These are phyloP conservation scores for Caenorhabditis angaria DNA, from an alignment of 2,888 invertebrate species.

Conservation along the genomic window DNA sequence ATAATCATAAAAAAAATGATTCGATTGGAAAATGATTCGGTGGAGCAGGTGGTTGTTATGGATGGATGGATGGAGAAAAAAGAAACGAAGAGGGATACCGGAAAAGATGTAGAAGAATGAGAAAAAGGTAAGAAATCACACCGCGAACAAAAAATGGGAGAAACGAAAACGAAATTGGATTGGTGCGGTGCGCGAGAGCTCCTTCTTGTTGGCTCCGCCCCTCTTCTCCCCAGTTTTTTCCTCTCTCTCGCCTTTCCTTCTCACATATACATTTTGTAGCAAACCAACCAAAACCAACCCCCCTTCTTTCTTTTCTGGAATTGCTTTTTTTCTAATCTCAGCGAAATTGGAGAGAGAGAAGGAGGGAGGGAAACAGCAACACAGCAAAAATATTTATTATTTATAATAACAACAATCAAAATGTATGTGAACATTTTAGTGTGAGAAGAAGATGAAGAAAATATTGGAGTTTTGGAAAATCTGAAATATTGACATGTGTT, in stretches of 20 bases:
- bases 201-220: conserved; percentile 8
- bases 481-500: too few species aligned
- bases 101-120: conserved; percentile 7
- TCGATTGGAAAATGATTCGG: not conserved
- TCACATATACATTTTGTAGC: conserved; percentile 5
- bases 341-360: not conserved
- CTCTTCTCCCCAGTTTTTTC: conserved; percentile 9
- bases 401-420: conserved; percentile 4
- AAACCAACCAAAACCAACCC: not conserved
- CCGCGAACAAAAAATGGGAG: not conserved
- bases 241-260: conserved; percentile 6
- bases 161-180: not conserved
- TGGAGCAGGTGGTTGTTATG: conserved; percentile 2
- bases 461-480: too few species aligned
- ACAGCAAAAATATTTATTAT: too few species aligned
- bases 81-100: too few species aligned
- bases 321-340: conserved; percentile 4
- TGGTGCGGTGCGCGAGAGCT: not conserved
- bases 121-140: not conserved
- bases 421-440: too few species aligned
- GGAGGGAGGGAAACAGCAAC: not conserved
- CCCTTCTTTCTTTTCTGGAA: not conserved
- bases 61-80: too few species aligned
- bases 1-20: conserved; percentile 2
- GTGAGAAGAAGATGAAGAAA: too few species aligned